Evolutionary conservation across 92 coral and sea anemone genomes (phyloP).

Genomic region (Montipora capitata): DNA sequence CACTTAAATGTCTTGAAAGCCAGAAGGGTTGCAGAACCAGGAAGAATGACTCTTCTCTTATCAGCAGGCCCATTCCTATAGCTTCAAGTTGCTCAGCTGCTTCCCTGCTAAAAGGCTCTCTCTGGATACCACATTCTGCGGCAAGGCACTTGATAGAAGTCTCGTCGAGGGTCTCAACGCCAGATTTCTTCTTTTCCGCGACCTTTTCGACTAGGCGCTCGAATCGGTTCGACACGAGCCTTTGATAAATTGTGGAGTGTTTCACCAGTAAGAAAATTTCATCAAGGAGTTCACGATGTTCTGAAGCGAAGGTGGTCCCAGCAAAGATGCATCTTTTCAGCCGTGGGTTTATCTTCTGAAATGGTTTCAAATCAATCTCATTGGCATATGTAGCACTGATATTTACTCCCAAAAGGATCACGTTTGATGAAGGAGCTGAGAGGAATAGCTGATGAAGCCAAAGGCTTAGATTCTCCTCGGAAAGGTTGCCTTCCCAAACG

Average conservation of each 20-base stretch:
- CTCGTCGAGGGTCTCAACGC: constrained; percentile 41
- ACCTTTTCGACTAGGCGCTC: constrained; percentile 34
- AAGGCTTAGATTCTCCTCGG: constrained; percentile 69
- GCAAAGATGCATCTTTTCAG: constrained; percentile 66
- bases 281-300: constrained; percentile 27
- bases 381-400: constrained; percentile 59
- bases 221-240: constrained; percentile 48
- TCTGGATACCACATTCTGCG: constrained; percentile 75
- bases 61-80: constrained; percentile 63
- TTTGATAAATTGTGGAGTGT: not conserved
- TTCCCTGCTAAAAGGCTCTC: constrained; percentile 34
- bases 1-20: constrained; percentile 65
- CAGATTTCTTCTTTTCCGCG: constrained; percentile 18
- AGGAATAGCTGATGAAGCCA: constrained; percentile 68
- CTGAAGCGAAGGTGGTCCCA: constrained; percentile 42
- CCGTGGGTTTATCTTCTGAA: constrained; percentile 74
- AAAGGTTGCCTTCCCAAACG: constrained; percentile 77
- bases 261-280: constrained; percentile 38
- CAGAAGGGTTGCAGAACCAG: constrained; percentile 60
- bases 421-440: constrained; percentile 67
- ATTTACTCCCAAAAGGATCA: constrained; percentile 73
- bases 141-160: constrained; percentile 66
- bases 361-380: constrained; percentile 67
- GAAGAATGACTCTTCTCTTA: constrained; percentile 59
- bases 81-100: constrained; percentile 70